Evolutionary conservation across 2,113 vertebrate genomes (phyloP).

Genomic region (Leptosomus discolor): DNA sequence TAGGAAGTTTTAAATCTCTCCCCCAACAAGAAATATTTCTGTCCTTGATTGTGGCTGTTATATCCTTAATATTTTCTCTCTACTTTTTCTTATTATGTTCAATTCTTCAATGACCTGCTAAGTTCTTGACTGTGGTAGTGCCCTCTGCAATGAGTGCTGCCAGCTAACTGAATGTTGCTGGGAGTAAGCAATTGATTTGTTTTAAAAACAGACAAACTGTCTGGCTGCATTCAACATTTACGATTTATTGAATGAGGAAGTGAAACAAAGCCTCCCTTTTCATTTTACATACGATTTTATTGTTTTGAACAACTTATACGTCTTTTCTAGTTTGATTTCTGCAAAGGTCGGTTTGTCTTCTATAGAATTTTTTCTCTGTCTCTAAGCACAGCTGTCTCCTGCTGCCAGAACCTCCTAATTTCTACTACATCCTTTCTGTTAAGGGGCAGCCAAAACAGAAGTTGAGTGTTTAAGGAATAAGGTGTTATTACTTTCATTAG

Average conservation of each 20-base stretch:
- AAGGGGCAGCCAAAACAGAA: background rate
- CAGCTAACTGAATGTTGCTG: background rate
- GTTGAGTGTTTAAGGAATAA: background rate
- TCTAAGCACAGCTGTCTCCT: background rate
- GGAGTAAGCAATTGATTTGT: background rate
- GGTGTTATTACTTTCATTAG: background rate
- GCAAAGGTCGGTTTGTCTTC: background rate
- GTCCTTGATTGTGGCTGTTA: background rate
- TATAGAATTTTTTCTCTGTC: background rate
- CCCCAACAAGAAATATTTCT: background rate
- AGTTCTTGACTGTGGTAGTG: background rate
- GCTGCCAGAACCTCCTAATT: background rate
- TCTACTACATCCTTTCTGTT: background rate
- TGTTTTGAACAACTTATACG: background rate
- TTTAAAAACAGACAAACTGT: background rate
- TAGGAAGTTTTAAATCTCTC: background rate
- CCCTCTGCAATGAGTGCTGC: background rate
- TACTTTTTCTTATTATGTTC: background rate
- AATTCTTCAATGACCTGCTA: background rate
- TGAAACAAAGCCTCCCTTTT: background rate
- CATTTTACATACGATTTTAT: background rate
- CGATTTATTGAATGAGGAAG: background rate
- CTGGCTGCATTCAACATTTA: background rate
- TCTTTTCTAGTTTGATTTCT: background rate
- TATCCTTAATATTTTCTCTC: background rate